Evolutionary conservation across 2,888 invertebrate genomes (phyloP).

Genomic region (Panzeria rudis): DNA sequence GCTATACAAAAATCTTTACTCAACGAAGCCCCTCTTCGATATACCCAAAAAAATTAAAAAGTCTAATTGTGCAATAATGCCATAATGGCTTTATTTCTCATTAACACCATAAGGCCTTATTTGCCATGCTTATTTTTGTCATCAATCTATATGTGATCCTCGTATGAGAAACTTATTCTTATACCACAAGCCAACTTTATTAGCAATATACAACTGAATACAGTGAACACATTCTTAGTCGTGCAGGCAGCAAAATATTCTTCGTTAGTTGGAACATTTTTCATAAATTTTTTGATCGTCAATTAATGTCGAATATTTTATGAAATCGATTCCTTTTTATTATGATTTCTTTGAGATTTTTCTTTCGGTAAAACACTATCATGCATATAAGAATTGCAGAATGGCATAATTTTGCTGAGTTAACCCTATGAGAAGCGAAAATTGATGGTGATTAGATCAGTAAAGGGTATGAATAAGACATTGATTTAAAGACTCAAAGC

Average conservation of each 20-base stretch:
- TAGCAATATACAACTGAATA: conserved; percentile 30
- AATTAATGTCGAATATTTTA: conserved; percentile 82
- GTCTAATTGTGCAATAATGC: no score
- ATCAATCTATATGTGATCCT: background rate
- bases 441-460: background rate
- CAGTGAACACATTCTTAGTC: conserved; percentile 5
- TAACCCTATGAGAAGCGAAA: conserved; percentile 21
- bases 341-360: conserved; percentile 52
- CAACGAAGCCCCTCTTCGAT: no score
- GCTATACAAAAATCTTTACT: no score
- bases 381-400: conserved; percentile 10
- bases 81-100: no score
- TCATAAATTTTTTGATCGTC: conserved; percentile 80
- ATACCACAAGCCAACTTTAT: conserved; percentile 46
- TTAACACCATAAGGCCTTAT: no score
- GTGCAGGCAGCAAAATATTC: conserved; percentile 72
- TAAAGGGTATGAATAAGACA: no score
- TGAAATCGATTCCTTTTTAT: conserved; percentile 74
- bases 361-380: conserved; percentile 42
- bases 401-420: conserved; percentile 49
- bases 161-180: conserved; percentile 35
- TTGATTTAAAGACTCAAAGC: no score
- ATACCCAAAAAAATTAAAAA: no score
- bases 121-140: background rate
- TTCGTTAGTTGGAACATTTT: conserved; percentile 77